Conservation (phyloP, 37 sponge, comb jelly and placozoan genomes). For the Diacarnus erythraeanus region DNA sequence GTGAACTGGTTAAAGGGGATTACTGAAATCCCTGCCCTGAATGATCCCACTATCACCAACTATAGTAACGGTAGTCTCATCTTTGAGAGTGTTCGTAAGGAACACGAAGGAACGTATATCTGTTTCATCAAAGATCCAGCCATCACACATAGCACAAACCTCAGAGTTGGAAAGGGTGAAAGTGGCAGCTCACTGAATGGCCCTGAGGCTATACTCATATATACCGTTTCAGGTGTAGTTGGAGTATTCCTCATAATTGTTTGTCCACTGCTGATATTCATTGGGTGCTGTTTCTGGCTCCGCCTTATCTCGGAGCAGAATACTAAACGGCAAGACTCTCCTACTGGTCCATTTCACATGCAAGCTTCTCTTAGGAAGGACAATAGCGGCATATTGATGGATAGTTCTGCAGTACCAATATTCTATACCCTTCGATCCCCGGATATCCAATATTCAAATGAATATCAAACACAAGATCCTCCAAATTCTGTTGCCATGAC, state of each 20-base stretch:
- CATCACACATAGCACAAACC: not conserved
- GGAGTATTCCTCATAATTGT: constrained; percentile 20
- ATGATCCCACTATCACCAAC: not conserved
- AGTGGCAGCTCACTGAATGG: not conserved
- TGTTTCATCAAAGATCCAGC: constrained; percentile 13
- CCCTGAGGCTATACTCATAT: constrained; percentile 1
- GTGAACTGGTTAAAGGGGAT: constrained; percentile 21
- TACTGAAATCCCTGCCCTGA: not conserved
- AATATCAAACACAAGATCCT: not conserved
- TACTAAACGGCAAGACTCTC: not conserved
- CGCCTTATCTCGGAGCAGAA: not conserved
- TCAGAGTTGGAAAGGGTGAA: not conserved
- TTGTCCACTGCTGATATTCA: constrained; percentile 7
- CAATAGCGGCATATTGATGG: constrained; percentile 35
- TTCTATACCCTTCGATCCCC: constrained; percentile 4
- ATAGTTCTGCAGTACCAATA: not conserved
- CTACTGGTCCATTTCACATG: not conserved
- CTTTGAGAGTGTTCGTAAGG: not conserved
- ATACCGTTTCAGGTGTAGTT: not conserved
- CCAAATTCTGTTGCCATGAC: not conserved
- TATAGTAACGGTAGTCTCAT: constrained; percentile 43
- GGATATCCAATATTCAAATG: not conserved
- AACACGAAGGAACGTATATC: constrained; percentile 33
- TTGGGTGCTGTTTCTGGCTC: constrained; percentile 11
- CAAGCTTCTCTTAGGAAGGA: constrained; percentile 39